Conservation (phyloP, 2,113 vertebrate species). For the Brachyhypopomus gauderio region DNA sequence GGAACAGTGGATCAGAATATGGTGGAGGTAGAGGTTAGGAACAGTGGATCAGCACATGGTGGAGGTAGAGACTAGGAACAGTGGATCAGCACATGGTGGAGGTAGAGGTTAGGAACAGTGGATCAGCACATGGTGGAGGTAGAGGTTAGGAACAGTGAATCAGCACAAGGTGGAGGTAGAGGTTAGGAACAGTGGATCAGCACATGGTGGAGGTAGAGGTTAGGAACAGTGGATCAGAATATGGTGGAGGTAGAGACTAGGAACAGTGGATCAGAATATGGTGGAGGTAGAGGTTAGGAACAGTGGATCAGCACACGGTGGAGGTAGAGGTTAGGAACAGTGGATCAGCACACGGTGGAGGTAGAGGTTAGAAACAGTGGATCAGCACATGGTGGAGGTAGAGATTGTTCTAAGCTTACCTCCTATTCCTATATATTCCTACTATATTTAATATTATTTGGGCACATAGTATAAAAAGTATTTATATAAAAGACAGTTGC, state of each 20-base stretch:
- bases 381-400: neutral
- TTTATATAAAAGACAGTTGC: neutral
- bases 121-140: slow-evolving; percentile 32
- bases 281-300: slow-evolving; percentile 43
- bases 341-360: slow-evolving; percentile 45
- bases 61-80: slow-evolving; percentile 44
- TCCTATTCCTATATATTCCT: neutral
- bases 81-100: neutral
- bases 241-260: neutral
- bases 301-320: neutral
- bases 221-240: neutral
- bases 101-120: neutral
- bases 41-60: neutral
- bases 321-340: neutral
- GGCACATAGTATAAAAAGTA: too few species aligned
- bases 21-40: slow-evolving; percentile 37
- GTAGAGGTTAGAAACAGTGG: neutral
- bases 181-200: neutral
- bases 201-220: slow-evolving; percentile 12
- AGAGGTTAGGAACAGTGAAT: slow-evolving; percentile 24
- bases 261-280: neutral
- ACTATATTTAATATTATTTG: too few species aligned
- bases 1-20: slow-evolving; percentile 4
- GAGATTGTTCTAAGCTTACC: neutral
- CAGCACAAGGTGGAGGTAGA: neutral